Percentiles rank a stretch among this genome's conserved stretches.
Evolutionary conservation across 2,113 vertebrate species (phyloP).

Genomic region (Brachypteracias leptosomus): DNA sequence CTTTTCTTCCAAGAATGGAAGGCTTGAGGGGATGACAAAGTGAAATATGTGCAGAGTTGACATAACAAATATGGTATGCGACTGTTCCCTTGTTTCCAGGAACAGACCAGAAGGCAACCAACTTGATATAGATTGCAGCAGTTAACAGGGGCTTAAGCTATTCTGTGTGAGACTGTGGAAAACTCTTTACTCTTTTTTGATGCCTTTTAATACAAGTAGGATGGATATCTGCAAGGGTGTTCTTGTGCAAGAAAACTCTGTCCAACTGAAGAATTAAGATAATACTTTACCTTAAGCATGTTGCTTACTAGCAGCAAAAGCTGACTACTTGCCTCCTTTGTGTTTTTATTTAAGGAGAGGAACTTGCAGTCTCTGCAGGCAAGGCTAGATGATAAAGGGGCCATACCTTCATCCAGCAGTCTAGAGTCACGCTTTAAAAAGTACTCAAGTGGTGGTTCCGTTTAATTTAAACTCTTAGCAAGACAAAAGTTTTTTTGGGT

Average conservation of each 20-base stretch:
- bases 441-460: accelerated
- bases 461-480: neutral
- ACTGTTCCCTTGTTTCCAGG: neutral
- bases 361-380: neutral
- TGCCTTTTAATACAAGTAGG: neutral
- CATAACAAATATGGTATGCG: neutral
- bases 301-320: neutral
- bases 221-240: neutral
- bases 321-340: neutral
- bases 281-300: neutral
- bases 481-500: neutral
- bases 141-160: neutral
- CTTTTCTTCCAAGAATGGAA: neutral
- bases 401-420: neutral
- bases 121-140: neutral
- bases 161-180: neutral
- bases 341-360: neutral
- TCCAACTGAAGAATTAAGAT: neutral
- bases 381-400: neutral
- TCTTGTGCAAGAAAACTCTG: neutral
- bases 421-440: neutral
- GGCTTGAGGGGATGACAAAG: neutral
- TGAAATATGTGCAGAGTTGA: neutral
- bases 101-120: neutral
- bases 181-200: neutral